Percentiles rank a stretch among this genome's conserved stretches.
These are phyloP conservation scores for Ylistrum balloti DNA, from an alignment of 1,140 invertebrate genomes.

Conservation along the genomic window DNA sequence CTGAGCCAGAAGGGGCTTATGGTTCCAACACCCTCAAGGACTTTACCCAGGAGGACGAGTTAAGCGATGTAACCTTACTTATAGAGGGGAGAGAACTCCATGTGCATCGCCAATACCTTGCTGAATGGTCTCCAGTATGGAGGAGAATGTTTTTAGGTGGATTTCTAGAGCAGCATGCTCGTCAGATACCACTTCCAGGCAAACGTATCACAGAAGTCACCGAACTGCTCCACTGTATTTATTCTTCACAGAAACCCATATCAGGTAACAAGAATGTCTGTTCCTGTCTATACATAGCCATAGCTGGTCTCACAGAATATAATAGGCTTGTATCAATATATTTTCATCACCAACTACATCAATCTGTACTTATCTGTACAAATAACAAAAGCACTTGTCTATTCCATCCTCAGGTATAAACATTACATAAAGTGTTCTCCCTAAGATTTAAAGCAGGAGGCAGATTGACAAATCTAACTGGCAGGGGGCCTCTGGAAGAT, in stretches of 20 bases:
- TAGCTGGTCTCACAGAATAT: no score
- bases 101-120: conserved; percentile 75
- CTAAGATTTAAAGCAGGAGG: no score
- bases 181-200: conserved; percentile 71
- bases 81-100: conserved; percentile 73
- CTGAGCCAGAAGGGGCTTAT: background rate
- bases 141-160: conserved; percentile 73
- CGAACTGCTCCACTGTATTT: conserved; percentile 77
- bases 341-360: no score
- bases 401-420: no score
- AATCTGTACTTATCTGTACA: no score
- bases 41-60: conserved; percentile 71
- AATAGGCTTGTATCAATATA: no score
- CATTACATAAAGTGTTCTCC: no score
- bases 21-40: conserved; percentile 56
- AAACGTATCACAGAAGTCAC: conserved; percentile 72
- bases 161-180: conserved; percentile 68
- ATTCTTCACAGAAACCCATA: conserved; percentile 77
- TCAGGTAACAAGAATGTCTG: conserved; percentile 69
- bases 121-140: conserved; percentile 79
- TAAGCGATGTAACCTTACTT: conserved; percentile 73
- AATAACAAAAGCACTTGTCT: no score
- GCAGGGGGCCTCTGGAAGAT: no score
- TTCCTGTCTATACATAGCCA: background rate
- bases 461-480: no score